phyloP scores from a whole-genome alignment of 1,140 invertebrate species.

The Glossosoma conforme region DNA sequence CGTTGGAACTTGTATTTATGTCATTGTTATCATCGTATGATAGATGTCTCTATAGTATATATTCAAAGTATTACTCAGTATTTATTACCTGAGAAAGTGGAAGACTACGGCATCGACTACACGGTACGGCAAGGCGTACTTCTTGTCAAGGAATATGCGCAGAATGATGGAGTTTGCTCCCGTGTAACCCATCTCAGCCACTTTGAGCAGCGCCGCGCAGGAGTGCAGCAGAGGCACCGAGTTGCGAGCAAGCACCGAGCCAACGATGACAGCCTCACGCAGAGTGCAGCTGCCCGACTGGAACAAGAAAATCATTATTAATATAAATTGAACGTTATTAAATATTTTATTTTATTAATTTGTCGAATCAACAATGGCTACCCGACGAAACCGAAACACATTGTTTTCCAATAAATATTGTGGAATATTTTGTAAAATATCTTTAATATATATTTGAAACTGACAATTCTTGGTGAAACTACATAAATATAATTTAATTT shows the following conservation, averaged over 20 bases:
- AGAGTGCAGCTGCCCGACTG: slow-evolving; percentile 89
- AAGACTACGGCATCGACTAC: slow-evolving; percentile 95
- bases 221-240: slow-evolving; percentile 97
- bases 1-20: no score
- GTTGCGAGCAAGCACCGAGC: slow-evolving; percentile 84
- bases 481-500: no score
- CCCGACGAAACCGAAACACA: no score
- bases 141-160: slow-evolving; percentile 93
- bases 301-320: slow-evolving; percentile 25
- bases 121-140: slow-evolving; percentile 94
- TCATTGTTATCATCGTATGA: no score
- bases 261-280: slow-evolving; percentile 91
- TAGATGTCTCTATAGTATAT: no score
- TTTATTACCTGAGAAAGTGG: slow-evolving; percentile 79
- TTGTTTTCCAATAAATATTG: no score
- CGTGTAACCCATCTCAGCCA: slow-evolving; percentile 96
- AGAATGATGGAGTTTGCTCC: slow-evolving; percentile 97
- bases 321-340: not conserved
- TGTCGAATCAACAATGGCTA: no score
- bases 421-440: no score
- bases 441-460: no score
- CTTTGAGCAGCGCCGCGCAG: slow-evolving; percentile 88
- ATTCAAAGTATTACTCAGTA: no score
- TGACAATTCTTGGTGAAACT: no score
- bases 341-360: no score